Percentiles rank a stretch among this genome's conserved stretches.
Evolutionary conservation across 2,888 invertebrate species (phyloP).

Genomic region (Morpho helenor): DNA sequence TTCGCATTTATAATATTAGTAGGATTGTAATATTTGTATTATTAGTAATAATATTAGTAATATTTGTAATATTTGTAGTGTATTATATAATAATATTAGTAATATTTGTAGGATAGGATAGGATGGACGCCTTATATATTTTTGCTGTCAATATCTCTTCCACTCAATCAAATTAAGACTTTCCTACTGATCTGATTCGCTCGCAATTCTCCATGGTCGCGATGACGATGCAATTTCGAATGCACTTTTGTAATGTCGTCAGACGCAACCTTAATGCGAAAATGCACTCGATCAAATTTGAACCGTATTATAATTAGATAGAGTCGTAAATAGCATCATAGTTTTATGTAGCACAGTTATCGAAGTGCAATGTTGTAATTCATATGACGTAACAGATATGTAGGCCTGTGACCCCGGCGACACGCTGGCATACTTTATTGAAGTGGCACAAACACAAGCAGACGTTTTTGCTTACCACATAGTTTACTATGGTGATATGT

Average conservation of each 20-base stretch:
- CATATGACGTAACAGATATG: conserved; percentile 45
- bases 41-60: too few relatives aligned
- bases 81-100: too few relatives aligned
- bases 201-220: conserved; percentile 7
- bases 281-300: conserved; percentile 7
- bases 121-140: too few relatives aligned
- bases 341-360: conserved; percentile 19
- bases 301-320: conserved; percentile 14
- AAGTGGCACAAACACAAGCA: conserved; percentile 34
- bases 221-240: conserved; percentile 32
- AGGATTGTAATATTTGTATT: too few relatives aligned
- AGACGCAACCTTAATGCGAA: conserved; percentile 38
- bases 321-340: conserved; percentile 24
- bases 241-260: conserved; percentile 34
- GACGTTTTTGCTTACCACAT: conserved; percentile 3
- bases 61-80: too few relatives aligned
- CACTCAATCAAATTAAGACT: not conserved
- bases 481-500: conserved; percentile 1
- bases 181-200: conserved; percentile 2
- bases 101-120: too few relatives aligned
- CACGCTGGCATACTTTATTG: conserved; percentile 48
- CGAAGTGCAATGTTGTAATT: conserved; percentile 44
- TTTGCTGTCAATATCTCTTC: too few relatives aligned
- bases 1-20: too few relatives aligned
- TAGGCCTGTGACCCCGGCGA: conserved; percentile 39